Percentiles rank a stretch among this genome's conserved stretches.
These are phyloP conservation scores for Tapirus indicus DNA, from an alignment of 2,797 vertebrate genomes.

Conservation along the genomic window DNA sequence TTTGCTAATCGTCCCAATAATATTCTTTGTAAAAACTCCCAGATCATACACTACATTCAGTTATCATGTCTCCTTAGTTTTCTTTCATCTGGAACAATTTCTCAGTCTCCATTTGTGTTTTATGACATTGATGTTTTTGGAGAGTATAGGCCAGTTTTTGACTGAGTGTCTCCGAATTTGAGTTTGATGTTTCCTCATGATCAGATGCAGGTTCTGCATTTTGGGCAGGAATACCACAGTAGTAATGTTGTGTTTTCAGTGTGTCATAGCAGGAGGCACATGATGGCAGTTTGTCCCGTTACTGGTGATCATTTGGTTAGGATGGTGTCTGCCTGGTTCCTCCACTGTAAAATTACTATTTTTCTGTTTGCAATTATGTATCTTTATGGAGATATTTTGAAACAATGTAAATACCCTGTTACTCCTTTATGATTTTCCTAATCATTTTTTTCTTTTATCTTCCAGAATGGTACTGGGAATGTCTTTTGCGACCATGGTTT, in stretches of 20 bases:
- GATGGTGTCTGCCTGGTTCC: neutral
- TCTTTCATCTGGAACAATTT: neutral
- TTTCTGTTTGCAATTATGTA: neutral
- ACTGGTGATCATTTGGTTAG: neutral
- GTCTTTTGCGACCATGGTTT: constrained; percentile 95
- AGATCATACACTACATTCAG: neutral
- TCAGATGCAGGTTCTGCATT: neutral
- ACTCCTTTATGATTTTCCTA: constrained; percentile 49
- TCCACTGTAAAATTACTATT: neutral
- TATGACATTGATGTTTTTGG: neutral
- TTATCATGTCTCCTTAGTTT: neutral
- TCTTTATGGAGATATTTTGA: constrained; percentile 19
- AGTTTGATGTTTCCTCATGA: neutral
- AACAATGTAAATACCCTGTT: neutral
- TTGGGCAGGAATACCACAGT: neutral
- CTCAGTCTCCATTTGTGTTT: neutral
- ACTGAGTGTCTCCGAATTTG: neutral
- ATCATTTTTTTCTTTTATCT: constrained; percentile 61
- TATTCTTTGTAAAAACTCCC: neutral
- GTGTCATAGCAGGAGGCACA: neutral
- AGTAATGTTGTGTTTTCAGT: neutral
- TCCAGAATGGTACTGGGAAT: constrained; percentile 99
- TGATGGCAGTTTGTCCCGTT: neutral
- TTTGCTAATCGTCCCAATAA: neutral
- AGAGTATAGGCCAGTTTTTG: neutral